phyloP scores from a whole-genome alignment of 2,797 vertebrate genomes.

The Cossypha polioptera region DNA sequence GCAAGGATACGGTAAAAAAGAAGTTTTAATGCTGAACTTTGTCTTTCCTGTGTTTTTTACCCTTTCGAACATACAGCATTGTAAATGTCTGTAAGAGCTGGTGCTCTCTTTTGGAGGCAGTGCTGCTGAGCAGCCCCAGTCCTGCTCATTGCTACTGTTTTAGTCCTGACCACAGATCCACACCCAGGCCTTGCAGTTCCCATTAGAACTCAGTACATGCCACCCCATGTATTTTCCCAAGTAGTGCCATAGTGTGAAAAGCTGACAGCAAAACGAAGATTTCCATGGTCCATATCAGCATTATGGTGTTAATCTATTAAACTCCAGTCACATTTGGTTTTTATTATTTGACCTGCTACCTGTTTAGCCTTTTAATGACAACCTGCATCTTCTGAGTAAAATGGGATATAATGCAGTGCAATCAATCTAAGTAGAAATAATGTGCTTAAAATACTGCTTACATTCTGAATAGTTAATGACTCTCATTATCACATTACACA shows the following conservation, averaged over 20 bases:
- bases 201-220: neutral
- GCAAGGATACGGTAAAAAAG: constrained; percentile 86
- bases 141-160: neutral
- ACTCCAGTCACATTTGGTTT: neutral
- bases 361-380: neutral
- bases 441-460: neutral
- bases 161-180: neutral
- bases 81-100: neutral
- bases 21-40: neutral
- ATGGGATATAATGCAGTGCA: neutral
- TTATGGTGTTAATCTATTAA: neutral
- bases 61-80: neutral
- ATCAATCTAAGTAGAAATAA: neutral
- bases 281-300: neutral
- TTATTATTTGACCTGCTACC: neutral
- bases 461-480: neutral
- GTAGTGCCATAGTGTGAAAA: neutral
- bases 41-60: neutral
- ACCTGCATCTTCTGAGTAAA: neutral
- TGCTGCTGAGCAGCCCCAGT: neutral
- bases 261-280: neutral
- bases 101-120: neutral
- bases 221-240: neutral
- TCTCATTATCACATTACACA: neutral
- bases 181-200: neutral